Conservation (phyloP, 2,888 invertebrate species). For the Syrphus vitripennis region DNA sequence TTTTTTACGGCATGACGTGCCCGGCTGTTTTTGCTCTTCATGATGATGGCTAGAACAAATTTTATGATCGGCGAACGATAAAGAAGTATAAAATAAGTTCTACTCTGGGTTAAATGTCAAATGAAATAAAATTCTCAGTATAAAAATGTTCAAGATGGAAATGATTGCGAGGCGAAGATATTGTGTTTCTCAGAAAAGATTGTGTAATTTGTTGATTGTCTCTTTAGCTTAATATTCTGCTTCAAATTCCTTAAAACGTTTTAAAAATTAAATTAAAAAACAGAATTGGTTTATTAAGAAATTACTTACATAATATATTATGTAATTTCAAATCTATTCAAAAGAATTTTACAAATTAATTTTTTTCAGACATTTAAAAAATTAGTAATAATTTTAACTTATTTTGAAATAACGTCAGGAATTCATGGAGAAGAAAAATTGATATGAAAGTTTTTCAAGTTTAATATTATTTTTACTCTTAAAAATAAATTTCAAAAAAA, state of each 20-base stretch:
- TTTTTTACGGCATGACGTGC: constrained; percentile 46
- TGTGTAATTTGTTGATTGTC: neutral
- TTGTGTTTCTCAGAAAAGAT: neutral
- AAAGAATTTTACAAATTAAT: too few species aligned
- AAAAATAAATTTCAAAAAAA: too few species aligned
- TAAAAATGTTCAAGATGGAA: neutral
- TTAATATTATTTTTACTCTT: too few species aligned
- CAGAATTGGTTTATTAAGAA: too few species aligned
- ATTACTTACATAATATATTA: too few species aligned
- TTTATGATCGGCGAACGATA: constrained; percentile 14
- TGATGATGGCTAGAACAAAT: neutral
- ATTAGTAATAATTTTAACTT: too few species aligned
- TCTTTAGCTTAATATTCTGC: neutral
- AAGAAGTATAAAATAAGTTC: neutral
- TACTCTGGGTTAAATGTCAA: neutral
- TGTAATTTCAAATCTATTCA: too few species aligned
- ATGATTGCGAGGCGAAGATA: neutral
- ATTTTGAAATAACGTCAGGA: too few species aligned
- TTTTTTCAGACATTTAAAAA: too few species aligned
- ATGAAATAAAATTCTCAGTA: neutral
- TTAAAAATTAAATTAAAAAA: too few species aligned
- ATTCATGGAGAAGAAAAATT: too few species aligned
- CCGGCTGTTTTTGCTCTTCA: constrained; percentile 11
- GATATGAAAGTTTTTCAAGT: too few species aligned
- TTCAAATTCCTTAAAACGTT: neutral